Percentiles rank a stretch among this genome's conserved stretches.
These are phyloP conservation scores for Pachliopta kotzebuea DNA, from an alignment of 2,888 invertebrate genomes.

Conservation along the genomic window DNA sequence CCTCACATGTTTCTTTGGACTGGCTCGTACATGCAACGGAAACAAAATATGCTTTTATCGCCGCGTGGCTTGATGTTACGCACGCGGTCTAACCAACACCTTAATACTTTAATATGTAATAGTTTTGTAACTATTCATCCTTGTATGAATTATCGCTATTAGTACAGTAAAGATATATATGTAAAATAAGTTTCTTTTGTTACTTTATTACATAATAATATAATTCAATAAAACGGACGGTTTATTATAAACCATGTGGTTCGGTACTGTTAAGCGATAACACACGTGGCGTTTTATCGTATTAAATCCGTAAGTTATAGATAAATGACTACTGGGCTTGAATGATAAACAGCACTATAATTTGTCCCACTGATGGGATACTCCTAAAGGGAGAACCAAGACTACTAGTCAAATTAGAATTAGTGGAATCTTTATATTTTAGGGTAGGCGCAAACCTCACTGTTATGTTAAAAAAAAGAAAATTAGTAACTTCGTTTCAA, in stretches of 20 bases:
- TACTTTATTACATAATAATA: no score
- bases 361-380: no score
- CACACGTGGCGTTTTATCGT: neutral
- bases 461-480: no score
- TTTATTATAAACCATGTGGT: constrained; percentile 6
- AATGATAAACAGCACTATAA: neutral
- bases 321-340: constrained; percentile 1
- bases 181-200: neutral
- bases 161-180: neutral
- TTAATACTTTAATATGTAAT: neutral
- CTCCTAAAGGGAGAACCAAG: no score
- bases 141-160: neutral
- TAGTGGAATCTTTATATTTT: no score
- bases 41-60: constrained; percentile 53
- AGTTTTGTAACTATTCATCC: neutral
- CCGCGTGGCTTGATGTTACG: constrained; percentile 44
- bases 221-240: neutral
- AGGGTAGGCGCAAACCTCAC: no score
- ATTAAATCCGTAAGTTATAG: constrained; percentile 17
- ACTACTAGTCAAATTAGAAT: no score
- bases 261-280: neutral
- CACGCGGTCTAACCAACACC: constrained; percentile 46
- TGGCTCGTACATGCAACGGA: constrained; percentile 41
- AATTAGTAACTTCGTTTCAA: neutral
- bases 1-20: constrained; percentile 70